Evolutionary conservation across 2,888 invertebrate genomes (phyloP).

Genomic region (Eristalinus sepulchralis): DNA sequence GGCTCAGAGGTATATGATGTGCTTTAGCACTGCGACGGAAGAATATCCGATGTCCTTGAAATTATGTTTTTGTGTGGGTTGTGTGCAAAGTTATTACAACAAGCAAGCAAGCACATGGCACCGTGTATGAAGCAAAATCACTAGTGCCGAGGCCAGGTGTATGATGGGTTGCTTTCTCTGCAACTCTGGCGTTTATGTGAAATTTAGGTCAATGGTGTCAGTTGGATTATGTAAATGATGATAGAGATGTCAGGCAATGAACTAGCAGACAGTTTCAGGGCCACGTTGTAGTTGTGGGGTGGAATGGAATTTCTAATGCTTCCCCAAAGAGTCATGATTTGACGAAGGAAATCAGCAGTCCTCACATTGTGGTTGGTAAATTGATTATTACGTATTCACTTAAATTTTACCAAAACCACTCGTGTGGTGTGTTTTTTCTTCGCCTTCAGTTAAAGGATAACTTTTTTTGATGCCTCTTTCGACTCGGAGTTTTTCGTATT

Average conservation of each 20-base stretch:
- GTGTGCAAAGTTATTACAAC: constrained; percentile 20
- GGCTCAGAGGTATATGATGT: constrained; percentile 6
- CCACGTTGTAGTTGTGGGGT: neutral
- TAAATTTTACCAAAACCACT: too few relatives aligned
- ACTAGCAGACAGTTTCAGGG: neutral
- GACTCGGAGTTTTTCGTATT: too few relatives aligned
- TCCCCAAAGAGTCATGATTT: neutral
- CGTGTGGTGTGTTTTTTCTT: too few relatives aligned
- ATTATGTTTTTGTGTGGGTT: constrained; percentile 2
- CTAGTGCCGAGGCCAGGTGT: neutral
- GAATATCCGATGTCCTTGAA: constrained; percentile 29
- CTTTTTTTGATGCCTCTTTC: too few relatives aligned
- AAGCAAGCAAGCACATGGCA: constrained; percentile 3
- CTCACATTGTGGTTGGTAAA: too few relatives aligned
- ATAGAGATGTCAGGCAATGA: neutral
- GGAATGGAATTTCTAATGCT: neutral
- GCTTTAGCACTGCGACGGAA: neutral
- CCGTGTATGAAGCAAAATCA: neutral
- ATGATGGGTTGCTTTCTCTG: neutral
- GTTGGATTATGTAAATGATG: neutral
- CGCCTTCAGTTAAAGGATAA: too few relatives aligned
- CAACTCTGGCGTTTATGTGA: neutral
- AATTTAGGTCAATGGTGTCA: constrained; percentile 17
- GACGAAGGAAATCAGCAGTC: neutral
- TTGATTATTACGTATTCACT: too few relatives aligned